A percentile compares a stretch with the other conserved stretches of the same genome.
These are phyloP conservation scores for Lutraria rhynchaena DNA, from an alignment of 1,140 invertebrate genomes.

Conservation along the genomic window DNA sequence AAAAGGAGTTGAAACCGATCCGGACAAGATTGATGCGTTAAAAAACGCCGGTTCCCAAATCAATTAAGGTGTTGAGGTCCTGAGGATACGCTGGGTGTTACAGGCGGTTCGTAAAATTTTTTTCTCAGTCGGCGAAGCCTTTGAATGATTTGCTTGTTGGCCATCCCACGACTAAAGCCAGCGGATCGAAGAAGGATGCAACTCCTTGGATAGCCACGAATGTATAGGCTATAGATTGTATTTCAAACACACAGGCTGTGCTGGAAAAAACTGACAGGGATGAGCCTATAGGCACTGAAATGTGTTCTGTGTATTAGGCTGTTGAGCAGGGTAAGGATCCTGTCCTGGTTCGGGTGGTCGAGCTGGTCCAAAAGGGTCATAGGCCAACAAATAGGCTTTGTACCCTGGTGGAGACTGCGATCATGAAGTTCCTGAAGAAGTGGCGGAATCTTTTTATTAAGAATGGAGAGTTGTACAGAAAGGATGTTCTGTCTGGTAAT, in stretches of 20 bases:
- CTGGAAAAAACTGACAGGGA: too few relatives aligned
- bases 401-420: background rate
- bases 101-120: constrained; percentile 68
- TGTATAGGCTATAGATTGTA: too few relatives aligned
- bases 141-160: constrained; percentile 61
- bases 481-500: background rate
- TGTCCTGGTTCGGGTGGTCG: background rate
- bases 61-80: too few relatives aligned
- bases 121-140: constrained; percentile 63
- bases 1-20: too few relatives aligned
- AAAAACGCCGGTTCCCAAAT: too few relatives aligned
- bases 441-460: constrained; percentile 8
- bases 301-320: too few relatives aligned
- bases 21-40: too few relatives aligned
- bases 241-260: too few relatives aligned
- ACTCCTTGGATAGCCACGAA: background rate
- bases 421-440: background rate
- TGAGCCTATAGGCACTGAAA: too few relatives aligned
- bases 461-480: background rate
- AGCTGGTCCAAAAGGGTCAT: background rate
- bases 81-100: constrained; percentile 69
- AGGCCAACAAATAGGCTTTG: constrained; percentile 22
- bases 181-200: too few relatives aligned
- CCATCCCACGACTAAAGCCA: constrained; percentile 44
- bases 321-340: too few relatives aligned